phyloP scores from a whole-genome alignment of 2,797 vertebrate species.

The Cetoscarus ocellatus region DNA sequence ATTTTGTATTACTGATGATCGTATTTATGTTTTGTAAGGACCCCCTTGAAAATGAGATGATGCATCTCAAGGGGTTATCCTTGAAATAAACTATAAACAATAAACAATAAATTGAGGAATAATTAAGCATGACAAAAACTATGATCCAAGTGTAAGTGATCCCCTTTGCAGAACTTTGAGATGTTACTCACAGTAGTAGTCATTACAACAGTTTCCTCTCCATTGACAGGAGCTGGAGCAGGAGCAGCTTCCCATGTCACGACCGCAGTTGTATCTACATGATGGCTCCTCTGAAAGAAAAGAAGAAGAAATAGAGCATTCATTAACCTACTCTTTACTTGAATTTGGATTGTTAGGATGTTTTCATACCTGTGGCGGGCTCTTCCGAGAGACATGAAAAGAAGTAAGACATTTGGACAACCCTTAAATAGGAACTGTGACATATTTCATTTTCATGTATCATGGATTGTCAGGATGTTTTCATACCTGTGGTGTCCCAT shows the following conservation, averaged over 20 bases:
- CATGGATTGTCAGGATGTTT: not conserved
- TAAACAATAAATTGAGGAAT: too few species aligned
- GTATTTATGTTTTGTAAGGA: too few species aligned
- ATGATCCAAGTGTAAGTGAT: not conserved
- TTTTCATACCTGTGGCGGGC: not conserved
- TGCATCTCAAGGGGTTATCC: too few species aligned
- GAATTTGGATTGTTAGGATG: not conserved
- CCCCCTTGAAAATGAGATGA: too few species aligned
- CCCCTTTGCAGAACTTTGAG: not conserved
- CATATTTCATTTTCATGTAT: too few species aligned
- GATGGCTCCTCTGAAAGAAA: conserved; percentile 24
- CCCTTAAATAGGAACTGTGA: too few species aligned
- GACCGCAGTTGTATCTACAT: conserved; percentile 52
- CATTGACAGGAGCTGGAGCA: conserved; percentile 54
- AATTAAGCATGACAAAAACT: not conserved
- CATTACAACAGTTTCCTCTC: conserved; percentile 67
- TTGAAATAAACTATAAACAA: too few species aligned
- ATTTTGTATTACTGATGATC: too few species aligned
- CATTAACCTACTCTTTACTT: too few species aligned
- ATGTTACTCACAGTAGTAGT: conserved; percentile 39
- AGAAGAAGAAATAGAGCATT: not conserved
- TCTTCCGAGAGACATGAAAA: conserved; percentile 9
- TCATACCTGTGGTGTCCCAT: not conserved
- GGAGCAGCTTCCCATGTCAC: conserved; percentile 57
- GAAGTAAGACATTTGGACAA: not conserved